A percentile compares a stretch with the other conserved stretches of the same genome.
Conservation (phyloP, 2,797 vertebrate genomes). For the Pseudocheirus occidentalis region DNA sequence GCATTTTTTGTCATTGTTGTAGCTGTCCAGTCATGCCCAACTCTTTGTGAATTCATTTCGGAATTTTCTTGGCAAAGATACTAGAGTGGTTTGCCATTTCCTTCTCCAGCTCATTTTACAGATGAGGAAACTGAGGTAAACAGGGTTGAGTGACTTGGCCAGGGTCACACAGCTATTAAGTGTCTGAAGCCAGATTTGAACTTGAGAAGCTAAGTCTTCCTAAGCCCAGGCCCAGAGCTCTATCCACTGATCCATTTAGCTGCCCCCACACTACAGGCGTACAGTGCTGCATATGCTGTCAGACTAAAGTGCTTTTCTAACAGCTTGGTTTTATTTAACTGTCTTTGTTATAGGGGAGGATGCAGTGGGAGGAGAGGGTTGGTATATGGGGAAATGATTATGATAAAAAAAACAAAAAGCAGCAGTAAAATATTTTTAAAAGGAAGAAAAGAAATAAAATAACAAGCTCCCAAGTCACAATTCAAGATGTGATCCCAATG, state of each 20-base stretch:
- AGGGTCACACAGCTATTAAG: background rate
- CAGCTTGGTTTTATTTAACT: background rate
- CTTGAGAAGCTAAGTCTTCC: background rate
- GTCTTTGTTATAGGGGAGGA: background rate
- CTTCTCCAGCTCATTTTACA: background rate
- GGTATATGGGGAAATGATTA: background rate
- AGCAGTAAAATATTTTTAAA: background rate
- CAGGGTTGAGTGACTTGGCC: background rate
- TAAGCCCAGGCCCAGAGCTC: background rate
- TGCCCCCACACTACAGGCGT: background rate
- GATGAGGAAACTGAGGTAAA: background rate
- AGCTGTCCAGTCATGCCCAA: background rate
- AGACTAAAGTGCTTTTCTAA: background rate
- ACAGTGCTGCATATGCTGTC: background rate
- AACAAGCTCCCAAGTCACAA: background rate
- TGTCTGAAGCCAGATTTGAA: background rate
- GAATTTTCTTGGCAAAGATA: background rate
- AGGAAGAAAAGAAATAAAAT: background rate
- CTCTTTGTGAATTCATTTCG: background rate
- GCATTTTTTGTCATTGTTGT: background rate
- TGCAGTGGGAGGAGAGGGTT: background rate
- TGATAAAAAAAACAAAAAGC: background rate
- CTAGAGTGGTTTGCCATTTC: background rate
- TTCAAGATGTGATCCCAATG: background rate
- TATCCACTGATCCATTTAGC: background rate